Conservation (phyloP, 92 coral and sea anemone genomes). For the Nematostella vectensis region DNA sequence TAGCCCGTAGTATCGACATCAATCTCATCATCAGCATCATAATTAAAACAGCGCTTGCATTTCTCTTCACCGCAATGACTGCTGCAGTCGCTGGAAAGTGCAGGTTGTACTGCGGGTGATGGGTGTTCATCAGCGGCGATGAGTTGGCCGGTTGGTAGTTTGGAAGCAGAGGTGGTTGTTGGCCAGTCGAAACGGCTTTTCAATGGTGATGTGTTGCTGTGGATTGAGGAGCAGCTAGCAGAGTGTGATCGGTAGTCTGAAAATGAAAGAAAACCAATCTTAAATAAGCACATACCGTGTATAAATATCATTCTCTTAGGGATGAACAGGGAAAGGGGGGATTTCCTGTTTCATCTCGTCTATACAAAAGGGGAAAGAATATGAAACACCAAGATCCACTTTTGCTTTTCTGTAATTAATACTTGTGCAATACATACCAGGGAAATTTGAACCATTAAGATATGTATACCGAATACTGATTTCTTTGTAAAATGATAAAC, state of each 20-base stretch:
- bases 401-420: too few relatives aligned
- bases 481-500: not conserved
- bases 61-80: slow-evolving; percentile 11
- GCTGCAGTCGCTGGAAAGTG: not conserved
- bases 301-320: too few relatives aligned
- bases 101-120: not conserved
- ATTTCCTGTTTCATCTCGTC: too few relatives aligned
- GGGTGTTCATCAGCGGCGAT: slow-evolving; percentile 3
- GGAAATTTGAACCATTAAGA: too few relatives aligned
- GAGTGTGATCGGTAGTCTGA: too few relatives aligned
- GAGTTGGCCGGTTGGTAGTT: slow-evolving; percentile 67
- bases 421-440: too few relatives aligned
- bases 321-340: too few relatives aligned
- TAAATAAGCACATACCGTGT: too few relatives aligned
- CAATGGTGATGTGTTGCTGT: slow-evolving; percentile 57
- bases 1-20: slow-evolving; percentile 47
- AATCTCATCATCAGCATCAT: slow-evolving; percentile 73
- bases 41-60: slow-evolving; percentile 23
- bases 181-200: slow-evolving; percentile 25
- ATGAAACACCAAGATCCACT: too few relatives aligned
- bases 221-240: slow-evolving; percentile 1
- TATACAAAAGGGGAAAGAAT: too few relatives aligned
- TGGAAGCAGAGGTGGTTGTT: slow-evolving; percentile 68
- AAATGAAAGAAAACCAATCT: too few relatives aligned
- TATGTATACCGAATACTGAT: too few relatives aligned